Evolutionary conservation across 2,113 vertebrate species (phyloP), one percentile per base, ranked within the genome.

Genomic region (Seriola quinqueradiata): DNA sequence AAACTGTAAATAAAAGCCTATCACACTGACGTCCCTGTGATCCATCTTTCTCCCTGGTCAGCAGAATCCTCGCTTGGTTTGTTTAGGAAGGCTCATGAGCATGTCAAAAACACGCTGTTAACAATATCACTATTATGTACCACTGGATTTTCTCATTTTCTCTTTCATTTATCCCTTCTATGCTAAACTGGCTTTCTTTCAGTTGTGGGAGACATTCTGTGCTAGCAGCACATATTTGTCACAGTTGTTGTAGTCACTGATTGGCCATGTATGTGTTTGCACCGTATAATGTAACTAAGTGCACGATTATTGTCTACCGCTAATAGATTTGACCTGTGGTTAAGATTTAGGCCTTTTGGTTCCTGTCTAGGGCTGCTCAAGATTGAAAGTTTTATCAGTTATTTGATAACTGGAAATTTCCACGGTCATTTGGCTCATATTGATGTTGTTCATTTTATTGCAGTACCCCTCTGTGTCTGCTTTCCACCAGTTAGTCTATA

Each of bases 31-130:
- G 55, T 88, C 66, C 75, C 79, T 50, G 55, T 77, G 60, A 75
- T 1, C 79, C 78, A 77, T 80, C 52, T 36, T 36, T 86, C 21
- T 75, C 85, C 78, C 64, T 23, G 19, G 58, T 90, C 61, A 63
- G 77, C 84, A 85, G 36, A 85, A 83, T 76, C 50, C 36, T 50
- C 9, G 1, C 34, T 86, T 89, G 81, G 60, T 50, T 78, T 84
- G 36, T 77, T 76, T 11, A 48, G 69, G 54, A 70, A 44, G 36
- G 52, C 83, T 83, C 13, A 81, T 83, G 68, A 58, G 57, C 52
- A 77, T 73, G 55, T 78, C 59, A 88, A 84, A 72, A 28, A 74
- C 5, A 5, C 13, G 25, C 66, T 28, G 36, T 66, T 80, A 77
- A 66, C 28, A 4, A 50, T 60, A 61, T 50, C 42, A 71, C 38